These are phyloP conservation scores for Bufo gargarizans DNA, from an alignment of 2,113 vertebrate genomes.

Conservation along the genomic window DNA sequence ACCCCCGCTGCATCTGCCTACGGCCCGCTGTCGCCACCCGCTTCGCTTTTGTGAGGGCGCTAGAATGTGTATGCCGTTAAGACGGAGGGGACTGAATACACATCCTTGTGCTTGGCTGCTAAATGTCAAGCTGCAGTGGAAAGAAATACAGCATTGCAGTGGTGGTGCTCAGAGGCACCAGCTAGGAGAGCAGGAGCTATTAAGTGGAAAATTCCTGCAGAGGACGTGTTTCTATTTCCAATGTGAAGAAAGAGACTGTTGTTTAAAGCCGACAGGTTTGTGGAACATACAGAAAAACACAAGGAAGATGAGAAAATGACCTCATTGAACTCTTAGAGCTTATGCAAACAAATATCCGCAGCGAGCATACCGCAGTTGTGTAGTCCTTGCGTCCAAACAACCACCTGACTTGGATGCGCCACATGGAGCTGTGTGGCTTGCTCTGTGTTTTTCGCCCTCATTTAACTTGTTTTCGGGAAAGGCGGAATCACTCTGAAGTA, in stretches of 20 bases:
- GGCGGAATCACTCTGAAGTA: conserved; percentile 43
- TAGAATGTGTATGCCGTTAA: conserved; percentile 51
- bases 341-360: conserved; percentile 68
- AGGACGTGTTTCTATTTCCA: conserved; percentile 81
- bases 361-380: conserved; percentile 63
- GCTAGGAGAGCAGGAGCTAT: conserved; percentile 73
- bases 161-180: conserved; percentile 76
- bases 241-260: conserved; percentile 80
- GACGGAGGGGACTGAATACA: conserved; percentile 70
- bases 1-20: neutral
- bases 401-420: conserved; percentile 57
- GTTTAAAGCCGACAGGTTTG: conserved; percentile 75
- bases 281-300: conserved; percentile 76
- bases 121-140: conserved; percentile 77
- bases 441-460: conserved; percentile 26
- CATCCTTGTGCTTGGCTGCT: conserved; percentile 73
- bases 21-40: too few species aligned
- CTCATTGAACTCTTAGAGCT: conserved; percentile 74
- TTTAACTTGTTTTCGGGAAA: conserved; percentile 48
- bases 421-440: conserved; percentile 19
- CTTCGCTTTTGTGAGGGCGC: neutral
- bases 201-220: conserved; percentile 85
- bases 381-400: conserved; percentile 54
- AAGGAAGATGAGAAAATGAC: conserved; percentile 77
- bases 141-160: conserved; percentile 80